Conservation (phyloP, 2,888 invertebrate species). For the Plutella xylostella region DNA sequence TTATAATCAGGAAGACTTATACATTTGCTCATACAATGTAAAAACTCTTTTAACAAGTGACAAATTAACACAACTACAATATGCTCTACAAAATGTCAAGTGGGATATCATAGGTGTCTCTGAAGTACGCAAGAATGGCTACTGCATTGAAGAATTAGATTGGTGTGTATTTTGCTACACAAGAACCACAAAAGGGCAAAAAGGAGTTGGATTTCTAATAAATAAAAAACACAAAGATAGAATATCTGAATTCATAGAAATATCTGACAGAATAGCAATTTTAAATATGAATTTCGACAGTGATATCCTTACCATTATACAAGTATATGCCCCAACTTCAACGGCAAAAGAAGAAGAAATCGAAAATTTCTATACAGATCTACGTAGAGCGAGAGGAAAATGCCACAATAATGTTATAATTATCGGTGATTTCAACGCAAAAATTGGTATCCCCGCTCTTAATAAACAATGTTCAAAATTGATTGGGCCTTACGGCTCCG, state of each 20-base stretch:
- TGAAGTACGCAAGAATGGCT: neutral
- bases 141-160: neutral
- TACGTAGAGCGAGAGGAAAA: neutral
- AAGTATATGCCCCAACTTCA: neutral
- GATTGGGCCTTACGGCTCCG: neutral
- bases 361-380: neutral
- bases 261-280: neutral
- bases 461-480: conserved; percentile 5
- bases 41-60: neutral
- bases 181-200: neutral
- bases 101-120: conserved; percentile 5
- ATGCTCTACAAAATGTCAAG: conserved; percentile 1
- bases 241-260: neutral
- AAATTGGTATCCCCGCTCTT: neutral
- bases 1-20: too few relatives aligned
- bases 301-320: neutral
- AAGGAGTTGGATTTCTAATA: neutral
- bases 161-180: neutral
- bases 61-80: neutral
- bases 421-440: neutral
- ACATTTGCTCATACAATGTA: conserved; percentile 1
- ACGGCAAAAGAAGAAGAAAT: neutral
- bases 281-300: neutral
- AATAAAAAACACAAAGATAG: neutral
- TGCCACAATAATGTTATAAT: neutral